Percentiles rank a stretch among this genome's conserved stretches.
Conservation (phyloP, 2,113 vertebrate genomes). For the Pelvicachromis taeniatus region DNA sequence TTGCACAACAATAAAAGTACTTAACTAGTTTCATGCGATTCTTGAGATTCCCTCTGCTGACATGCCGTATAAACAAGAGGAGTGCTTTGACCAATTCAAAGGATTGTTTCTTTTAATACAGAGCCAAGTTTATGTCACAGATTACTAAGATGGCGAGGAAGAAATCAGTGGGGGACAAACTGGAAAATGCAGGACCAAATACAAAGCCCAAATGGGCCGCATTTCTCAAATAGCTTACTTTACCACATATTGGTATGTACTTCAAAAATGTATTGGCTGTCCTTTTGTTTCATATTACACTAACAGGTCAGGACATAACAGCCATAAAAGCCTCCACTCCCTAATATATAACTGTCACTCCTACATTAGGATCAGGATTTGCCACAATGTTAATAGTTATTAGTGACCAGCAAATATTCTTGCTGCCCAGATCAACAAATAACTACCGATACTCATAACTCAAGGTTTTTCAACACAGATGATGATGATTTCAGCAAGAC, state of each 20-base stretch:
- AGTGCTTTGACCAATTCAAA: neutral
- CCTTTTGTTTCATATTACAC: accelerated
- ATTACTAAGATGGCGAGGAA: neutral
- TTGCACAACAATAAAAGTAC: neutral
- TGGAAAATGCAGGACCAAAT: neutral
- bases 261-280: accelerated
- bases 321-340: neutral
- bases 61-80: neutral
- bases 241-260: neutral
- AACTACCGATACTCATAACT: accelerated
- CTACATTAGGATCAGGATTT: neutral
- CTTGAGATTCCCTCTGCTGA: neutral
- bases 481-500: neutral
- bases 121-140: conserved; percentile 14
- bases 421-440: neutral
- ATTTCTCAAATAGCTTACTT: neutral
- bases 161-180: neutral
- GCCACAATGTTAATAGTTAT: neutral
- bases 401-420: neutral
- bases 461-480: neutral
- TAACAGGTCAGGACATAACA: neutral
- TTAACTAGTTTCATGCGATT: neutral
- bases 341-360: neutral
- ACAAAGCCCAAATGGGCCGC: neutral
- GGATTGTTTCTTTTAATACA: neutral